phyloP scores from a whole-genome alignment of 2,888 invertebrate species.

The Dicyrtoma fusca region DNA sequence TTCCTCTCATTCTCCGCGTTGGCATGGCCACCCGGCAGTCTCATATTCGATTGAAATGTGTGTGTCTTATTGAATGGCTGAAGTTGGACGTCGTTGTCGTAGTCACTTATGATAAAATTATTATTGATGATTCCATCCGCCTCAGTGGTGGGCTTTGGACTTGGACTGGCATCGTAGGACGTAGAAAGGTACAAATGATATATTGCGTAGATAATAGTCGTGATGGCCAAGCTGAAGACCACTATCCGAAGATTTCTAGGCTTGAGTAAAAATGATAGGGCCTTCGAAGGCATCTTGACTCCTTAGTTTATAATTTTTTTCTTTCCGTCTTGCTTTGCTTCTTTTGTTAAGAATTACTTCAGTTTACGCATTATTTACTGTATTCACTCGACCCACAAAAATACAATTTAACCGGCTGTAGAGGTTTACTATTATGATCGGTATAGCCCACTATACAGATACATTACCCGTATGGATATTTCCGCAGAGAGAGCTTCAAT shows the following conservation, averaged over 20 bases:
- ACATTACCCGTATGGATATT: too few relatives aligned
- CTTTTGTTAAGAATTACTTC: too few relatives aligned
- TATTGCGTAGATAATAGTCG: constrained; percentile 44
- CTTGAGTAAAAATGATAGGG: constrained; percentile 34
- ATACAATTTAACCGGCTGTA: too few relatives aligned
- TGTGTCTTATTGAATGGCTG: not conserved
- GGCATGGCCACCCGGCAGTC: not conserved
- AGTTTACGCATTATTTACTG: too few relatives aligned
- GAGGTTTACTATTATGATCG: too few relatives aligned
- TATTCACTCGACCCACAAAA: too few relatives aligned
- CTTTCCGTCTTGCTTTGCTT: too few relatives aligned
- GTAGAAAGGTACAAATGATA: constrained; percentile 43
- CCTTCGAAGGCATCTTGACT: constrained; percentile 41
- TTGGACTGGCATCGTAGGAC: constrained; percentile 18
- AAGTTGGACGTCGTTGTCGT: not conserved
- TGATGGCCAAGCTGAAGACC: constrained; percentile 42
- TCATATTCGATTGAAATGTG: not conserved
- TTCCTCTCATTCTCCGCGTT: not conserved
- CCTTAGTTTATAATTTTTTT: too few relatives aligned
- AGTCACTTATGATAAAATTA: constrained; percentile 1
- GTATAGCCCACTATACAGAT: too few relatives aligned
- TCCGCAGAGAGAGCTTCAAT: too few relatives aligned
- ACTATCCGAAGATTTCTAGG: constrained; percentile 49
- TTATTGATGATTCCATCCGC: not conserved
- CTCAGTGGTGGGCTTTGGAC: constrained; percentile 19